These are phyloP conservation scores for Gymnosoma rotundatum DNA, from an alignment of 2,888 invertebrate genomes.

Conservation along the genomic window DNA sequence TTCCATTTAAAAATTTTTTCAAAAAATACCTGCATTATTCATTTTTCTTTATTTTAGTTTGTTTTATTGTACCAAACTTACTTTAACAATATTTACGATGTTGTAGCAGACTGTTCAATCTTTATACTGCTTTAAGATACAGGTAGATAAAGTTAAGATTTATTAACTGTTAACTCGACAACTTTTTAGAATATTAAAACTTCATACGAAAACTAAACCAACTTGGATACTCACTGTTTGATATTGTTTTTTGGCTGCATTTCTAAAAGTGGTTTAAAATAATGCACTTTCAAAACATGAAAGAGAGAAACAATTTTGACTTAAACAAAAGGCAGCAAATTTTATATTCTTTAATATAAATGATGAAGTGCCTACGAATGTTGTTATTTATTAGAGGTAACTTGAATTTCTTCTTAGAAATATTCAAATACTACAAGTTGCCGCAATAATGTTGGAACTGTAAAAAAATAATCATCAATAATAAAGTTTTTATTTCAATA, in stretches of 20 bases:
- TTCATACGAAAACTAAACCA: conserved; percentile 2
- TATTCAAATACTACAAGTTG: no score
- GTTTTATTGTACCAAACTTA: neutral
- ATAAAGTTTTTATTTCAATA: no score
- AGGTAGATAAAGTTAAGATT: conserved; percentile 46
- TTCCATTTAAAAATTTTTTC: no score
- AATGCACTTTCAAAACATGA: conserved; percentile 19
- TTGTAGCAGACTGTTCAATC: conserved; percentile 27
- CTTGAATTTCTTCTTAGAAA: no score
- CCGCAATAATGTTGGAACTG: no score
- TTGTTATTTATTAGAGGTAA: no score
- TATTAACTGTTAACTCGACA: conserved; percentile 58
- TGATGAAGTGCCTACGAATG: neutral
- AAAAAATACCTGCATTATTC: neutral
- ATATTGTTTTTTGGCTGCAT: neutral
- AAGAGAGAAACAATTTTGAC: neutral
- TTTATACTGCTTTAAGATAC: neutral
- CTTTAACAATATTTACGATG: neutral
- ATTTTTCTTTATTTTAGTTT: neutral
- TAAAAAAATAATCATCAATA: no score
- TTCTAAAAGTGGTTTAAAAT: conserved; percentile 37
- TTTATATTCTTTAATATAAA: conserved; percentile 4
- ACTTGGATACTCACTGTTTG: neutral
- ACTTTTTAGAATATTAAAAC: conserved; percentile 38
- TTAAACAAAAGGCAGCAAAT: neutral